phyloP scores from a whole-genome alignment of 2,797 vertebrate genomes.

The Eutrigla gurnardus region DNA sequence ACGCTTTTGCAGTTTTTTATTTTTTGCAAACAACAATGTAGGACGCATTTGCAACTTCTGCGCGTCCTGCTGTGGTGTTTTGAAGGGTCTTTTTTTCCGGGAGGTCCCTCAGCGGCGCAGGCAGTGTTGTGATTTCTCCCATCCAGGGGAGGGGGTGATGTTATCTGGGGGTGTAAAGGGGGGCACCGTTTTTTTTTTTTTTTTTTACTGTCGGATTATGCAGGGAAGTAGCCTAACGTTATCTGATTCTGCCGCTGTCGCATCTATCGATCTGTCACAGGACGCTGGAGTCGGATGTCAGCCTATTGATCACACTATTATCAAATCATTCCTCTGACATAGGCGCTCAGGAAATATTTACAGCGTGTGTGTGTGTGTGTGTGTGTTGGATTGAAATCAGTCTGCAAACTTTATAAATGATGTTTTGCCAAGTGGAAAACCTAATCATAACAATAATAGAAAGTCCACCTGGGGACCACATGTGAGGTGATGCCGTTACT shows the following conservation, averaged over 20 bases:
- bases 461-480: conserved; percentile 27
- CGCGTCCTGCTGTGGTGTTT: conserved; percentile 50
- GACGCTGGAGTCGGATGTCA: conserved; percentile 78
- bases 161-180: conserved; percentile 47
- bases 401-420: conserved; percentile 64
- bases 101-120: conserved; percentile 48
- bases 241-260: conserved; percentile 74
- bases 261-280: conserved; percentile 81
- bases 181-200: conserved; percentile 31
- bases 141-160: conserved; percentile 22
- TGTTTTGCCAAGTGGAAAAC: conserved; percentile 1
- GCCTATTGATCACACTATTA: conserved; percentile 79
- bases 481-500: conserved; percentile 19
- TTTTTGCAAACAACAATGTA: conserved; percentile 42
- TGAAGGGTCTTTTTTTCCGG: conserved; percentile 42
- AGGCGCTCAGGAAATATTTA: conserved; percentile 30
- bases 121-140: conserved; percentile 37
- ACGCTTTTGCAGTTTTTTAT: conserved; percentile 44
- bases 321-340: conserved; percentile 64
- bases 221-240: conserved; percentile 64
- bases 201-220: conserved; percentile 51
- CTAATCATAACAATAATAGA: neutral
- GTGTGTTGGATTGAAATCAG: conserved; percentile 31
- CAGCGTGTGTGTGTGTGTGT: conserved; percentile 23
- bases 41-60: conserved; percentile 72